phyloP scores from a whole-genome alignment of 2,888 invertebrate genomes.

The Platypus cylindrus region DNA sequence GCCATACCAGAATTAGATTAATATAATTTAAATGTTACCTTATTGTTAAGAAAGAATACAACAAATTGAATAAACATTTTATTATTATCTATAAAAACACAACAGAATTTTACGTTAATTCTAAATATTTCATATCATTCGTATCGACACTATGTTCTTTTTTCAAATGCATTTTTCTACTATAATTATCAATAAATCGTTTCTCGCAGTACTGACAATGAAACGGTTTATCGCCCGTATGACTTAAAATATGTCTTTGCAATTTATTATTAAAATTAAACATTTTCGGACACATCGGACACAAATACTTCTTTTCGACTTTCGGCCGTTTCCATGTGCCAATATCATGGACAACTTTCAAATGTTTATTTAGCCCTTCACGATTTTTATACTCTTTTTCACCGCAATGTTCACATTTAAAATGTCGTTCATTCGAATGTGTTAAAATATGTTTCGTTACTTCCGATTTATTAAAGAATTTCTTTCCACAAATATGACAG shows the following conservation, averaged over 20 bases:
- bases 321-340: conserved; percentile 27
- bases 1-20: conserved; percentile 19
- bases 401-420: conserved; percentile 21
- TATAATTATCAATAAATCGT: conserved; percentile 23
- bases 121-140: no score
- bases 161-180: conserved; percentile 22
- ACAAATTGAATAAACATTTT: no score
- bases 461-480: conserved; percentile 25
- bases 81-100: no score
- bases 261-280: conserved; percentile 23
- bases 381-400: conserved; percentile 23
- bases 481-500: conserved; percentile 30
- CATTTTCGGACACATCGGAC: conserved; percentile 22
- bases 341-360: conserved; percentile 21
- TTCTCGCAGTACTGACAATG: conserved; percentile 23
- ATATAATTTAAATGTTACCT: conserved; percentile 1
- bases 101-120: no score
- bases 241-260: conserved; percentile 22
- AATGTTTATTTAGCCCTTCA: conserved; percentile 22
- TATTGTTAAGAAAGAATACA: background rate
- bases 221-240: conserved; percentile 24
- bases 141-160: conserved; percentile 19
- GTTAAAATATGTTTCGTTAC: conserved; percentile 21
- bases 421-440: conserved; percentile 21
- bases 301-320: conserved; percentile 29